phyloP scores from a whole-genome alignment of 2,113 vertebrate genomes.

The Limanda limanda region DNA sequence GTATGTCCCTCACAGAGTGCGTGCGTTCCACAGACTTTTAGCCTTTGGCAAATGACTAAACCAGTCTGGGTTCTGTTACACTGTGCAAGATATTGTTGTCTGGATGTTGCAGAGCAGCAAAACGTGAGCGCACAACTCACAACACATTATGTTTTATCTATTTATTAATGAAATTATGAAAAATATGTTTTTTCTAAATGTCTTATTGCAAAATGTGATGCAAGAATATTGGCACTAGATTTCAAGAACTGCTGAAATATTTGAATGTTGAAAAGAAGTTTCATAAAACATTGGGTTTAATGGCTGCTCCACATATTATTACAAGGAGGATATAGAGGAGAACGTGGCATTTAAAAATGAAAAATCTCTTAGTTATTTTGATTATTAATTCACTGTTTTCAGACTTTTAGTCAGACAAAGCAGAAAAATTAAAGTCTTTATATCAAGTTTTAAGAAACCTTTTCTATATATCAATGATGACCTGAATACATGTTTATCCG shows the following conservation, averaged over 20 bases:
- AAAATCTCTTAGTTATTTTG: too few species aligned
- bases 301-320: neutral
- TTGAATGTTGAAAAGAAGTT: too few species aligned
- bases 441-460: too few species aligned
- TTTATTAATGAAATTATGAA: neutral
- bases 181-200: neutral
- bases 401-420: too few species aligned
- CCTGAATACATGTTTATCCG: too few species aligned
- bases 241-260: too few species aligned
- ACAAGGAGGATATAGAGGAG: neutral
- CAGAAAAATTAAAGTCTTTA: too few species aligned
- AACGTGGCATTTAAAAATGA: neutral
- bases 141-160: neutral
- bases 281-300: too few species aligned
- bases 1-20: conserved; percentile 39
- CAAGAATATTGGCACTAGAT: neutral
- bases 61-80: conserved; percentile 64
- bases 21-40: conserved; percentile 33
- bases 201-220: neutral
- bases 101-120: neutral
- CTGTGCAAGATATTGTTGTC: conserved; percentile 56
- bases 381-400: neutral
- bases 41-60: conserved; percentile 68
- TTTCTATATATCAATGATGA: too few species aligned
- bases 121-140: neutral